These are phyloP conservation scores for Adineta ricciae DNA, from an alignment of 2,888 invertebrate species.

Conservation along the genomic window DNA sequence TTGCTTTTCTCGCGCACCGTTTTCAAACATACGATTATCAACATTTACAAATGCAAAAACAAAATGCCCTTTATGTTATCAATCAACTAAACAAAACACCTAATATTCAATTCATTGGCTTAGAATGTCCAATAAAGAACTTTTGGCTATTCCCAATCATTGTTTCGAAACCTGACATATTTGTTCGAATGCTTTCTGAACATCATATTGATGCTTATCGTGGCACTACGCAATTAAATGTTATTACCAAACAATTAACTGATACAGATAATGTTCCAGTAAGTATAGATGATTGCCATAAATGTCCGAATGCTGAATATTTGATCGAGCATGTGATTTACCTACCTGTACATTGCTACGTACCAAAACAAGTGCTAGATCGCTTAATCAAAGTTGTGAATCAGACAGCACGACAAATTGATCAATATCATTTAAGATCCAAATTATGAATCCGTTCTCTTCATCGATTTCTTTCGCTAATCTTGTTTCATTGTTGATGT, in stretches of 20 bases:
- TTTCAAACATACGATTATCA: slow-evolving; percentile 38
- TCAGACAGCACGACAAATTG: slow-evolving; percentile 34
- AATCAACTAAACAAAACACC: neutral
- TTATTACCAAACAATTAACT: slow-evolving; percentile 42
- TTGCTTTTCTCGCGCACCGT: slow-evolving; percentile 41
- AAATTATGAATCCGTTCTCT: neutral
- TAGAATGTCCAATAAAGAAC: slow-evolving; percentile 41
- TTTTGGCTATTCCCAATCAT: slow-evolving; percentile 50
- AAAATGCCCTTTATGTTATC: slow-evolving; percentile 45
- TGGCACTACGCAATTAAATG: slow-evolving; percentile 48
- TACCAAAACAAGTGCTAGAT: slow-evolving; percentile 46
- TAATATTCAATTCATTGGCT: slow-evolving; percentile 39
- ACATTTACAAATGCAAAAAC: slow-evolving; percentile 38
- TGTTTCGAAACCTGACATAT: slow-evolving; percentile 45
- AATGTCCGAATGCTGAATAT: slow-evolving; percentile 44
- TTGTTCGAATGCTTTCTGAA: slow-evolving; percentile 41
- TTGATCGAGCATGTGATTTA: slow-evolving; percentile 49
- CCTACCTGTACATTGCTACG: slow-evolving; percentile 47
- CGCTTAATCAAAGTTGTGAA: slow-evolving; percentile 39
- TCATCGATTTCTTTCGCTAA: neutral
- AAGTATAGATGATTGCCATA: neutral
- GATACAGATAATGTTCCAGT: neutral
- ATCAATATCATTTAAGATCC: neutral
- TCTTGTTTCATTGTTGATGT: neutral
- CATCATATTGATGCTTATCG: slow-evolving; percentile 48